phyloP scores from a whole-genome alignment of 2,113 vertebrate species.

The Anhinga anhinga region DNA sequence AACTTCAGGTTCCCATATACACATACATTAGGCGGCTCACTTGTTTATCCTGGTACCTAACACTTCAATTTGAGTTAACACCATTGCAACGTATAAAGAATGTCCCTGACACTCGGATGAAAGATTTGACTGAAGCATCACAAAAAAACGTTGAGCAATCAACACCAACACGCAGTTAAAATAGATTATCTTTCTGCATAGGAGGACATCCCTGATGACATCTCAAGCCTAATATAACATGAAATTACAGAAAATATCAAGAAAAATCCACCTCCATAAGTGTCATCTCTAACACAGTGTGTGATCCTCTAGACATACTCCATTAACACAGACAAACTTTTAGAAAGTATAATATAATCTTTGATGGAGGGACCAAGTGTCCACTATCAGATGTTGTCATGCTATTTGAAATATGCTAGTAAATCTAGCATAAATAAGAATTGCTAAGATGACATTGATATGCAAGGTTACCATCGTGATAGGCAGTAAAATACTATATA shows the following conservation, averaged over 20 bases:
- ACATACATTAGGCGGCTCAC: background rate
- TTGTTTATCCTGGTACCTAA: background rate
- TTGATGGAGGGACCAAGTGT: background rate
- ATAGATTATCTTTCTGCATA: conserved; percentile 20
- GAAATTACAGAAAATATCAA: conserved; percentile 49
- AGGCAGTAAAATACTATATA: background rate
- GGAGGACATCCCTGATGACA: conserved; percentile 35
- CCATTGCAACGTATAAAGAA: conserved; percentile 1
- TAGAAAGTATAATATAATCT: background rate
- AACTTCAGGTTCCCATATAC: background rate
- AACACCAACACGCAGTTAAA: conserved; percentile 46
- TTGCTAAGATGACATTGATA: background rate
- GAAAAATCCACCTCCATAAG: conserved; percentile 49
- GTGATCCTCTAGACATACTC: background rate
- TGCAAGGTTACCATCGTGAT: background rate
- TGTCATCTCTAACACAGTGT: background rate
- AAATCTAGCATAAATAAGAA: background rate
- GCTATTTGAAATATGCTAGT: background rate
- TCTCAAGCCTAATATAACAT: conserved; percentile 23
- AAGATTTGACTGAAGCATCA: conserved; percentile 37
- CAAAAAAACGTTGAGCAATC: background rate
- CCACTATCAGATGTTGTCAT: background rate
- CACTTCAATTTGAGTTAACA: background rate
- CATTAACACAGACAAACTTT: background rate
- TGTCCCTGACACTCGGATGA: background rate